phyloP scores from a whole-genome alignment of 2,888 invertebrate genomes.

The Drosophila hamatofila region DNA sequence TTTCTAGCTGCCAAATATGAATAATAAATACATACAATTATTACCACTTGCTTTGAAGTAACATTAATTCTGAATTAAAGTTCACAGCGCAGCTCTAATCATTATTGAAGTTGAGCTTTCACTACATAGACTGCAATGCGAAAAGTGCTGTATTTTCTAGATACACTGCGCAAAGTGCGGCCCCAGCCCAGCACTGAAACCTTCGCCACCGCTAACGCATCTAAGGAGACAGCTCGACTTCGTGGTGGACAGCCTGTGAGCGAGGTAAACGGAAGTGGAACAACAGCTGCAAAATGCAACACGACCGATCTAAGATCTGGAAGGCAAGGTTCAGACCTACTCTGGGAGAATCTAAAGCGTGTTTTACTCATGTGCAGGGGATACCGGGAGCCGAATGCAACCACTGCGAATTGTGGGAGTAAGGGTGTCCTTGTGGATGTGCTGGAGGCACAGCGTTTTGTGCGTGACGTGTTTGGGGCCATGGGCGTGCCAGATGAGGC shows the following conservation, averaged over 20 bases:
- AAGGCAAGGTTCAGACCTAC: background rate
- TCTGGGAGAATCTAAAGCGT: constrained; percentile 46
- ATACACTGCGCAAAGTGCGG: constrained; percentile 27
- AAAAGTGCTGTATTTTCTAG: constrained; percentile 29
- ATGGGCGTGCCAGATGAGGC: constrained; percentile 49
- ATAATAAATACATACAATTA: background rate
- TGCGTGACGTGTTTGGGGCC: constrained; percentile 49
- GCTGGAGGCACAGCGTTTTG: constrained; percentile 53
- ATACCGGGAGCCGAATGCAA: constrained; percentile 4
- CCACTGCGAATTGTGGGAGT: background rate
- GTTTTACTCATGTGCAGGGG: constrained; percentile 32
- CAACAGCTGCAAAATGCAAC: background rate
- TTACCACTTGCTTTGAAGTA: background rate
- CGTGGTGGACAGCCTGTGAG: too few species aligned
- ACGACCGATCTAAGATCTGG: background rate
- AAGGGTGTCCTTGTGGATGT: constrained; percentile 35
- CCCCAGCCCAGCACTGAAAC: constrained; percentile 5
- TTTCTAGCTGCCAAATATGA: background rate
- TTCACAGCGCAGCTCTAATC: background rate
- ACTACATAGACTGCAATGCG: constrained; percentile 26
- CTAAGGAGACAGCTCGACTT: background rate
- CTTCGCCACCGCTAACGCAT: background rate
- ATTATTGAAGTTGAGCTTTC: background rate
- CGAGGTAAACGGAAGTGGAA: background rate
- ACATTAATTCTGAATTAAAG: background rate